phyloP scores from a whole-genome alignment of 2,888 invertebrate genomes.

The Cheilosia variabilis region DNA sequence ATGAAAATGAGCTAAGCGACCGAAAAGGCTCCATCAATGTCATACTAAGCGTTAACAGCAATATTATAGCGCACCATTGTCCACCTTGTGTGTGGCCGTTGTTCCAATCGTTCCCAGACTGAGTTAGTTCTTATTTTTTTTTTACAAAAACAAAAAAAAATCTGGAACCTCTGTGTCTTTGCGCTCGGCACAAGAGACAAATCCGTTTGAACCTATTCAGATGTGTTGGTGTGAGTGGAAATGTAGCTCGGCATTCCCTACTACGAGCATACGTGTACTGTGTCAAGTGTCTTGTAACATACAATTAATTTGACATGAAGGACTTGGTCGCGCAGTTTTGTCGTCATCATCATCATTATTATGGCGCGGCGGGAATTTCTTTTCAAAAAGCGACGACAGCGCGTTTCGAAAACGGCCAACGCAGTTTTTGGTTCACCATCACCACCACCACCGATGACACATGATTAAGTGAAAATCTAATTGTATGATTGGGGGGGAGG shows the following conservation, averaged over 20 bases:
- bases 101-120: constrained; percentile 47
- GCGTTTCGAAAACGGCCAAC: constrained; percentile 56
- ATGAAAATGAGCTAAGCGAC: constrained; percentile 39
- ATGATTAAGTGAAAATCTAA: constrained; percentile 74
- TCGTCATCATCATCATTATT: constrained; percentile 43
- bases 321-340: constrained; percentile 61
- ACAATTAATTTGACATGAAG: constrained; percentile 73
- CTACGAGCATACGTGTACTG: constrained; percentile 20
- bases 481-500: not conserved
- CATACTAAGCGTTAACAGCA: constrained; percentile 52
- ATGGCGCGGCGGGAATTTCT: constrained; percentile 35
- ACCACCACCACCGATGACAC: constrained; percentile 32
- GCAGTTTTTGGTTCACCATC: constrained; percentile 47
- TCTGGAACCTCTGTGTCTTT: constrained; percentile 7
- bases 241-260: not conserved
- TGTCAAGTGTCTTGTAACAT: constrained; percentile 66
- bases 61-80: constrained; percentile 52
- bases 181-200: constrained; percentile 17
- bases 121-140: not conserved
- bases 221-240: constrained; percentile 17
- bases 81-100: constrained; percentile 72
- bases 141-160: constrained; percentile 11
- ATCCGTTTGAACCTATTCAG: constrained; percentile 64
- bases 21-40: constrained; percentile 70
- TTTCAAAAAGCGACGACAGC: constrained; percentile 39